phyloP scores from a whole-genome alignment of 2,113 vertebrate species.

The Lathamus discolor region DNA sequence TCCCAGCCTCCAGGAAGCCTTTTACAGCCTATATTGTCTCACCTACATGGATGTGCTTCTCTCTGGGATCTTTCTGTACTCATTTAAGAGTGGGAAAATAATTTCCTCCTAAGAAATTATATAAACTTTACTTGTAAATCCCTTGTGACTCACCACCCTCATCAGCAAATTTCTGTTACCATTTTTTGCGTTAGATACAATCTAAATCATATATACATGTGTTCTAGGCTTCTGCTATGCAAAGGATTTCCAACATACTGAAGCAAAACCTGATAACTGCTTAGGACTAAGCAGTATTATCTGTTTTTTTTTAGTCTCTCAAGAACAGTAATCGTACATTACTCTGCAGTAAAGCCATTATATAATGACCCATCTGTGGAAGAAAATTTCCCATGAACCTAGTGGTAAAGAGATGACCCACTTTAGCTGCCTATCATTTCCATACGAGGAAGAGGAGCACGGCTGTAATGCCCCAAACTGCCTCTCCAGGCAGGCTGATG shows the following conservation, averaged over 20 bases:
- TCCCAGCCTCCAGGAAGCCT: neutral
- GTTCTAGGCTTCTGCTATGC: neutral
- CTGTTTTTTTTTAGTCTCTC: neutral
- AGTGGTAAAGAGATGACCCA: neutral
- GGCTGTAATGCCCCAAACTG: neutral
- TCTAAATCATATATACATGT: neutral
- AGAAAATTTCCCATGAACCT: neutral
- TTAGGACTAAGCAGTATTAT: constrained; percentile 11
- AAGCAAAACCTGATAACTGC: neutral
- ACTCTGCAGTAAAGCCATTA: constrained; percentile 1
- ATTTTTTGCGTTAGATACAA: neutral
- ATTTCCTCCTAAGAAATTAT: neutral
- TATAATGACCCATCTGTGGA: neutral
- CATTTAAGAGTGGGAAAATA: neutral
- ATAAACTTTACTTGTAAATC: neutral
- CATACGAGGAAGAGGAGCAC: neutral
- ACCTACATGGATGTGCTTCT: neutral
- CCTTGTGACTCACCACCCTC: neutral
- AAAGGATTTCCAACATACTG: constrained; percentile 17
- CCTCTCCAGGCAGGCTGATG: neutral
- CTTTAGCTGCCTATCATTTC: neutral
- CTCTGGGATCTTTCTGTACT: neutral
- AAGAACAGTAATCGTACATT: neutral
- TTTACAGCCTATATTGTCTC: neutral
- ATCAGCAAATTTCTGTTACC: neutral